Evolutionary conservation across 2,888 invertebrate genomes (phyloP).

Genomic region (Ornithoptera alexandrae): DNA sequence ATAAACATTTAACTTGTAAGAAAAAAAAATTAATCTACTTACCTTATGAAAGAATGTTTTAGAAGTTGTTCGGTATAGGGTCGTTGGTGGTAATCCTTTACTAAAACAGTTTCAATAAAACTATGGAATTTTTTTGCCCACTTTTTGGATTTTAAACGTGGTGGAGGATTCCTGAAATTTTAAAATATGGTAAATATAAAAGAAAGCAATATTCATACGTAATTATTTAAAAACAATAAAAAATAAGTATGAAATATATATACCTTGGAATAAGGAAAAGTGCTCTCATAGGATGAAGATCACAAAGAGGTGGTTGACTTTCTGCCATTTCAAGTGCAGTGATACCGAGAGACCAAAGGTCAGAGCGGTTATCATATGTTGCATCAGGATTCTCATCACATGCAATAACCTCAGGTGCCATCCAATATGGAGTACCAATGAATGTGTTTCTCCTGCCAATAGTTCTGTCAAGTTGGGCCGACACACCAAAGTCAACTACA

Average conservation of each 20-base stretch:
- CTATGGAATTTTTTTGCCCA: slow-evolving; percentile 99
- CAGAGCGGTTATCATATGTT: slow-evolving; percentile 98
- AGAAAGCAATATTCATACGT: background rate
- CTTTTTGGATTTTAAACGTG: slow-evolving; percentile 97
- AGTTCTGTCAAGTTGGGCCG: slow-evolving; percentile 98
- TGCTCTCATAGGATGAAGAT: slow-evolving; percentile 99
- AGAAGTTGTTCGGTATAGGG: slow-evolving; percentile 99
- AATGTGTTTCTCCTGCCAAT: slow-evolving; percentile 99
- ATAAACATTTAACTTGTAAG: background rate
- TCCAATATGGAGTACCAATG: slow-evolving; percentile 99
- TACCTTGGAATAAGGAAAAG: slow-evolving; percentile 95
- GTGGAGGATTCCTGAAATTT: slow-evolving; percentile 91
- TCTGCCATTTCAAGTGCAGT: slow-evolving; percentile 99
- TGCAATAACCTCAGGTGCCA: slow-evolving; percentile 99
- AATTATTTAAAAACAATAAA: background rate
- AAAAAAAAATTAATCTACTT: background rate
- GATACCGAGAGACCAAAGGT: slow-evolving; percentile 95
- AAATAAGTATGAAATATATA: slow-evolving; percentile 7
- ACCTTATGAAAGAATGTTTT: slow-evolving; percentile 96
- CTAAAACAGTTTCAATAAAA: slow-evolving; percentile 98
- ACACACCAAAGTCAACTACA: slow-evolving; percentile 98
- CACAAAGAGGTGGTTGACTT: slow-evolving; percentile 99
- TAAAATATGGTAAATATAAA: background rate
- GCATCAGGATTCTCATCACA: slow-evolving; percentile 99
- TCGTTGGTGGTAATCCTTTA: slow-evolving; percentile 99